Conservation (phyloP, 2,888 invertebrate genomes). For the Idaea straminata region DNA sequence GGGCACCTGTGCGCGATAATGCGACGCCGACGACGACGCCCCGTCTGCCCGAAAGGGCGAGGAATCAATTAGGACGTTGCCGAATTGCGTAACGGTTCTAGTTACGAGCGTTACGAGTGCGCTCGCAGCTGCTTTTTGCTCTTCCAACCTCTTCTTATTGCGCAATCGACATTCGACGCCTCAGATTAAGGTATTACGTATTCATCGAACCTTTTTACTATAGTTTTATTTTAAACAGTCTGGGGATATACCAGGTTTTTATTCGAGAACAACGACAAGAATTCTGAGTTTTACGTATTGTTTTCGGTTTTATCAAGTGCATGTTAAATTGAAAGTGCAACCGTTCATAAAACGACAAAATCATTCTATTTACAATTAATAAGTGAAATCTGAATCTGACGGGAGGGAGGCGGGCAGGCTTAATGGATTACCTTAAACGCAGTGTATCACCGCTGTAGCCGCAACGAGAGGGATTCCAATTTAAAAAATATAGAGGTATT, state of each 20-base stretch:
- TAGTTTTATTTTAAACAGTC: conserved; percentile 47
- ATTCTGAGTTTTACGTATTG: conserved; percentile 19
- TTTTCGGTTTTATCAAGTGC: conserved; percentile 7
- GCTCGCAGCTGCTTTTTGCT: conserved; percentile 76
- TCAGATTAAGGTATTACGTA: conserved; percentile 72
- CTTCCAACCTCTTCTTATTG: conserved; percentile 75
- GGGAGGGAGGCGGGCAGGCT: conserved; percentile 27
- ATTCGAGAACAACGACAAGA: conserved; percentile 23
- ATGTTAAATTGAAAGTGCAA: conserved; percentile 6
- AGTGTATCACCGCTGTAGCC: conserved; percentile 43
- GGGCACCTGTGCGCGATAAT: conserved; percentile 76
- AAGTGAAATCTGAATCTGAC: conserved; percentile 29
- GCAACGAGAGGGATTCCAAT: conserved; percentile 38
- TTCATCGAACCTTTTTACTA: conserved; percentile 60
- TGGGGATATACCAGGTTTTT: conserved; percentile 30
- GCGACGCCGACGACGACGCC: conserved; percentile 48
- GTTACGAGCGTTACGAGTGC: conserved; percentile 73
- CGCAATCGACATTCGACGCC: conserved; percentile 70
- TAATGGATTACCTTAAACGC: conserved; percentile 48
- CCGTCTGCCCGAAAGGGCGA: conserved; percentile 76
- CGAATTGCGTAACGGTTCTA: conserved; percentile 76
- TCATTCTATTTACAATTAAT: conserved; percentile 17
- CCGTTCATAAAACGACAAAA: conserved; percentile 6
- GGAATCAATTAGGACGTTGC: conserved; percentile 78
- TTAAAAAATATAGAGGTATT: conserved; percentile 41